Evolutionary conservation across 1,140 invertebrate species (phyloP).

Genomic region (Drosophila grimshawi): DNA sequence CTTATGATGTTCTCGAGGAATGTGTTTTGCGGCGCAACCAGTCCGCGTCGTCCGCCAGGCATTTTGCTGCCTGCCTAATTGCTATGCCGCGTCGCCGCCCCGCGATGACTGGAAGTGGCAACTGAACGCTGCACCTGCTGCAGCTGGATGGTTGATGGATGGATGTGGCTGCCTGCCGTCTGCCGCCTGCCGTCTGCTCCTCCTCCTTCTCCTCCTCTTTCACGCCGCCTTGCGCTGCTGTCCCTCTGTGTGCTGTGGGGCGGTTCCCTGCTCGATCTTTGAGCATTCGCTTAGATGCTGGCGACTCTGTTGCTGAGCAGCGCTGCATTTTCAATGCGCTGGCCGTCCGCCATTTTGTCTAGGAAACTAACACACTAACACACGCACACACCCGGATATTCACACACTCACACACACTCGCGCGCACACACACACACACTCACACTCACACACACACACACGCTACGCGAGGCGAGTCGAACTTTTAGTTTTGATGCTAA

Average conservation of each 20-base stretch:
- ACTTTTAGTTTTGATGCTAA: neutral
- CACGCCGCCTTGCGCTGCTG: neutral
- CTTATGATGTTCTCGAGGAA: conserved; percentile 99
- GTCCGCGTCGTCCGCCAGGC: conserved; percentile 97
- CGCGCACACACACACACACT: conserved; percentile 30
- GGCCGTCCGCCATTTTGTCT: conserved; percentile 58
- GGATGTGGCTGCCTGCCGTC: conserved; percentile 9
- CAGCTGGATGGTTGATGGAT: conserved; percentile 26
- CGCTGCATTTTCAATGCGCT: conserved; percentile 46
- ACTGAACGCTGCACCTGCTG: conserved; percentile 6
- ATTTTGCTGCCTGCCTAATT: conserved; percentile 87
- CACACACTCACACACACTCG: conserved; percentile 5
- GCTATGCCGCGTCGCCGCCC: conserved; percentile 52
- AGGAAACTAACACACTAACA: conserved; percentile 15
- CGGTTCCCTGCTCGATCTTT: conserved; percentile 13
- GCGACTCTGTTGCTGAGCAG: conserved; percentile 26
- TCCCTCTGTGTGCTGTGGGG: conserved; percentile 15
- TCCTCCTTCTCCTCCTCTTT: neutral
- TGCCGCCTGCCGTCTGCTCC: neutral
- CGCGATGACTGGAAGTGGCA: conserved; percentile 24
- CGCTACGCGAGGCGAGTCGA: conserved; percentile 9
- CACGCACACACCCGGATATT: conserved; percentile 3
- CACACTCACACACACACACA: conserved; percentile 29
- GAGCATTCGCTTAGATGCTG: conserved; percentile 31
- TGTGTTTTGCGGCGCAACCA: conserved; percentile 99